Conservation (phyloP, 2,888 invertebrate species). For the Pristionchus fissidentatus region DNA sequence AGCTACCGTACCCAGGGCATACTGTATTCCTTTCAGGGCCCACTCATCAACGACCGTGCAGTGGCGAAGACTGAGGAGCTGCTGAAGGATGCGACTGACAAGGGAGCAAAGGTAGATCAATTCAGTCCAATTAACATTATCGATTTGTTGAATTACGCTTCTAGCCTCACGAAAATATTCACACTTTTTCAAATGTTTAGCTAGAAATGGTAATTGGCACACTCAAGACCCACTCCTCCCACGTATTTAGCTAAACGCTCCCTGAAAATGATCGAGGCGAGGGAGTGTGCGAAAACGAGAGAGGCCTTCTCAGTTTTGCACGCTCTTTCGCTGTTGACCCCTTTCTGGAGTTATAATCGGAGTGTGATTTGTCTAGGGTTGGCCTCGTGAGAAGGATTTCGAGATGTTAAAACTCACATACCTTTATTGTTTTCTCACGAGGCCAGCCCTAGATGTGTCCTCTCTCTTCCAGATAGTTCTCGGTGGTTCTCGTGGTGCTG, state of each 20-base stretch:
- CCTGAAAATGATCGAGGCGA: no score
- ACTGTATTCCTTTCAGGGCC: slow-evolving; percentile 84
- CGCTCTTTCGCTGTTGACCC: no score
- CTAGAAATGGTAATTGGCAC: background rate
- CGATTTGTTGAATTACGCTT: no score
- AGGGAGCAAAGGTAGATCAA: slow-evolving; percentile 83
- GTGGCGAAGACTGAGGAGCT: slow-evolving; percentile 38
- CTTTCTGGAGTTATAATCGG: background rate
- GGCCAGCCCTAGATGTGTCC: no score
- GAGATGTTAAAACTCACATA: no score
- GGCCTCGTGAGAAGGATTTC: no score
- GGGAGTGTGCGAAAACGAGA: no score
- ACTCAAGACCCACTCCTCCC: background rate
- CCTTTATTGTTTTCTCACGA: no score
- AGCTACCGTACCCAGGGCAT: slow-evolving; percentile 10
- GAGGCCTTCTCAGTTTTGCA: no score
- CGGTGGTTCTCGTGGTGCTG: slow-evolving; percentile 67
- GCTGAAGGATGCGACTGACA: slow-evolving; percentile 84
- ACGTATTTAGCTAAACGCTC: no score
- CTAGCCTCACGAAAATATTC: no score
- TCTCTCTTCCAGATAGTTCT: slow-evolving; percentile 60
- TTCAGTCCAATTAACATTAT: background rate
- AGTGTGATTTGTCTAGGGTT: background rate
- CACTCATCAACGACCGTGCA: slow-evolving; percentile 85
- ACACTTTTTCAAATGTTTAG: background rate